phyloP scores from a whole-genome alignment of 2,888 invertebrate genomes.

The Melinaea menophilus region DNA sequence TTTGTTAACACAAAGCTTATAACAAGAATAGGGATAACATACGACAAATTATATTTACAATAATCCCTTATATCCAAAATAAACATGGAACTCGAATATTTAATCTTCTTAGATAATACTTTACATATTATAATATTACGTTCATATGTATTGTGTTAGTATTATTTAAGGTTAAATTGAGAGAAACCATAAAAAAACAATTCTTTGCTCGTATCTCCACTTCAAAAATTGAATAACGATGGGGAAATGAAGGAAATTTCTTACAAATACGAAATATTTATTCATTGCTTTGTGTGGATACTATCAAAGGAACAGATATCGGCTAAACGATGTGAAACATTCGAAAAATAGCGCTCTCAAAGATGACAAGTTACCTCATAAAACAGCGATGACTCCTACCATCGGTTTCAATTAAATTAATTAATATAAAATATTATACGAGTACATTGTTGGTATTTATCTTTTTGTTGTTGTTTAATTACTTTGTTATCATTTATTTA shows the following conservation, averaged over 20 bases:
- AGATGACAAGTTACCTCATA: conserved; percentile 57
- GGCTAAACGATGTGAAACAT: conserved; percentile 59
- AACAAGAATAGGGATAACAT: background rate
- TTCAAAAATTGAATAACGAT: background rate
- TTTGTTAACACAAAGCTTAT: conserved; percentile 7
- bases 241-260: conserved; percentile 10
- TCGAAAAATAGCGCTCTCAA: conserved; percentile 54
- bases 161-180: background rate
- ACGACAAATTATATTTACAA: too few species aligned
- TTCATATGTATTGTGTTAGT: too few species aligned
- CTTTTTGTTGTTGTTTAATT: background rate
- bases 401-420: conserved; percentile 9
- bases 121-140: too few species aligned
- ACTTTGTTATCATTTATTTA: background rate
- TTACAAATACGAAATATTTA: conserved; percentile 29
- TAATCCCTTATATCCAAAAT: too few species aligned
- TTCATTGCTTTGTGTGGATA: conserved; percentile 38
- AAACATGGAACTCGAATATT: too few species aligned
- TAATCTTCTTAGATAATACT: too few species aligned
- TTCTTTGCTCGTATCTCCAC: background rate
- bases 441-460: background rate
- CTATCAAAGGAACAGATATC: conserved; percentile 55
- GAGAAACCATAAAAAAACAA: background rate
- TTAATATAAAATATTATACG: background rate
- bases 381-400: conserved; percentile 38